Percentiles rank a stretch among this genome's conserved stretches.
phyloP scores from a whole-genome alignment of 2,797 vertebrate species.

The Nannoperca australis region DNA sequence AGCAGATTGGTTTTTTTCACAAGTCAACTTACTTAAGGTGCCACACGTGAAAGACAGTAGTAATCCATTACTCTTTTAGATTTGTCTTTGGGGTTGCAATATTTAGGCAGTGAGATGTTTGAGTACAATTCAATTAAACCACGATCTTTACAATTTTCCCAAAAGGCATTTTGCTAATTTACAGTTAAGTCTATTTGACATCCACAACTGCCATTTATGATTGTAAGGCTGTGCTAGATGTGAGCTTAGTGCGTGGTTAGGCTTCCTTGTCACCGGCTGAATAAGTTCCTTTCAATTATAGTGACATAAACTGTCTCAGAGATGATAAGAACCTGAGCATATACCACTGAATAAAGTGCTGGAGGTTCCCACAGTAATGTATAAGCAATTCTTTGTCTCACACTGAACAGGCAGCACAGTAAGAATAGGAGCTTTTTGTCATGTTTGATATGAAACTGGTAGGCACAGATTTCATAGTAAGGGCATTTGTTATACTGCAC shows the following conservation, averaged over 20 bases:
- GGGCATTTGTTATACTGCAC: conserved; percentile 34
- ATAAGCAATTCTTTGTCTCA: conserved; percentile 50
- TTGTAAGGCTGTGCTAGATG: conserved; percentile 28
- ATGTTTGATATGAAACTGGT: conserved; percentile 49
- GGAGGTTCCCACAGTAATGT: conserved; percentile 45
- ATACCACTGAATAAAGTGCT: conserved; percentile 40
- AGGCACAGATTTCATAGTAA: conserved; percentile 38
- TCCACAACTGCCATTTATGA: conserved; percentile 49
- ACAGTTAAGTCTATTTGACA: conserved; percentile 57
- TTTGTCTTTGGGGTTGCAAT: conserved; percentile 77
- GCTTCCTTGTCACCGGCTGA: conserved; percentile 45
- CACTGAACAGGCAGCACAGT: conserved; percentile 18
- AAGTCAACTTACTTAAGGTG: conserved; percentile 46
- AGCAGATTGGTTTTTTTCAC: neutral
- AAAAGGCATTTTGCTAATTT: conserved; percentile 67
- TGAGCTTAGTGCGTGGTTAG: conserved; percentile 47
- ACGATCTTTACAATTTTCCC: conserved; percentile 62
- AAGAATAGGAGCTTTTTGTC: conserved; percentile 45
- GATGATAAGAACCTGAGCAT: conserved; percentile 52
- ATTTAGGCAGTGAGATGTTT: conserved; percentile 68
- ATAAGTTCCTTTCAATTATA: conserved; percentile 64
- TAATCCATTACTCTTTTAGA: conserved; percentile 82
- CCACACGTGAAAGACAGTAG: conserved; percentile 83
- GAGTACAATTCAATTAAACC: conserved; percentile 83
- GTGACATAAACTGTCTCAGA: conserved; percentile 55